Percentiles rank a stretch among this genome's conserved stretches.
Evolutionary conservation across 2,888 invertebrate species (phyloP).

Genomic region (Dasypolia templi): DNA sequence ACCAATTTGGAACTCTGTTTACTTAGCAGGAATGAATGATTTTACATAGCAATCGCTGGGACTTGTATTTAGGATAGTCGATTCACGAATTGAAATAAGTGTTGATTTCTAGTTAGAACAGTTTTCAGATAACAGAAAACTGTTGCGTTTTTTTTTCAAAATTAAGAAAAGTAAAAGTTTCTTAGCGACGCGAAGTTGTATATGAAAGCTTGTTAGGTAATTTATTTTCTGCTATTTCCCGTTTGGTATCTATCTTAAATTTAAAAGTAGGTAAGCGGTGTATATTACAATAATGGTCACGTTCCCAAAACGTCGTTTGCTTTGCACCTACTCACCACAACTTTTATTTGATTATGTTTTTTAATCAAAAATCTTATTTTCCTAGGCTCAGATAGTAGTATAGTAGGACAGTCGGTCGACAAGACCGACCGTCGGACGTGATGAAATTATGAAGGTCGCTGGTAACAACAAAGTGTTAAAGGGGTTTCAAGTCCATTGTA

Average conservation of each 20-base stretch:
- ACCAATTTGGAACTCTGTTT: slow-evolving; percentile 57
- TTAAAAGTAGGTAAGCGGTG: slow-evolving; percentile 9
- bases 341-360: slow-evolving; percentile 56
- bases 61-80: slow-evolving; percentile 32
- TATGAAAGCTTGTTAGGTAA: background rate
- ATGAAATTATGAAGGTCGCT: slow-evolving; percentile 62
- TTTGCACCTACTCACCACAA: slow-evolving; percentile 40
- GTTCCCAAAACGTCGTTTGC: slow-evolving; percentile 12
- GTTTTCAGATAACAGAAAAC: background rate
- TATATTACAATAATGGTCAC: slow-evolving; percentile 20
- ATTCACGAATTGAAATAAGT: slow-evolving; percentile 10
- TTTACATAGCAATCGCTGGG: slow-evolving; percentile 32
- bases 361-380: slow-evolving; percentile 51
- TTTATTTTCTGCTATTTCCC: background rate
- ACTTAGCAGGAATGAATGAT: slow-evolving; percentile 46
- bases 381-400: slow-evolving; percentile 42
- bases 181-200: background rate
- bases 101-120: background rate
- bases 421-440: slow-evolving; percentile 53
- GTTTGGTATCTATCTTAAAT: slow-evolving; percentile 7
- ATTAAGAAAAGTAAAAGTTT: background rate
- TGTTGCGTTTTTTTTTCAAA: background rate
- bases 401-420: slow-evolving; percentile 60
- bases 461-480: slow-evolving; percentile 49
- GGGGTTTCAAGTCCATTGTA: slow-evolving; percentile 58